Conservation (phyloP, 2,797 vertebrate species). For the Setipinna tenuifilis region DNA sequence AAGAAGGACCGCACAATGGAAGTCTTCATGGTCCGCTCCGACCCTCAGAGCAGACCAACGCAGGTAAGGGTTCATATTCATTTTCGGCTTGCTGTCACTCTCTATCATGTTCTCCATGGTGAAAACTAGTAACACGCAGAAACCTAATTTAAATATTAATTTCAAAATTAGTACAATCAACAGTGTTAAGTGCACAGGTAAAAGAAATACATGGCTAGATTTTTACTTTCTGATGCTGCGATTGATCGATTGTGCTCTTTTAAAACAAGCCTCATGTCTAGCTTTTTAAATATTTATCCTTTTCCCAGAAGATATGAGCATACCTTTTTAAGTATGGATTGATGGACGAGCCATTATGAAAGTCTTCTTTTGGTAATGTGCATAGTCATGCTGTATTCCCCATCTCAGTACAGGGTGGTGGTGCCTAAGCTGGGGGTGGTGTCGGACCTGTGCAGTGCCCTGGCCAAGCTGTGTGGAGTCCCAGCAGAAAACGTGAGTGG, state of each 20-base stretch:
- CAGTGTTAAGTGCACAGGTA: no score
- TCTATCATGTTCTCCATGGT: no score
- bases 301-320: not conserved
- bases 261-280: not conserved
- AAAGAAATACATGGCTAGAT: no score
- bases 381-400: not conserved
- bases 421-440: slow-evolving; percentile 91
- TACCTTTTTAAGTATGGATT: not conserved
- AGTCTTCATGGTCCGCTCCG: slow-evolving; percentile 85
- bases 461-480: slow-evolving; percentile 87
- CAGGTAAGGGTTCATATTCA: slow-evolving; percentile 80
- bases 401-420: slow-evolving; percentile 84
- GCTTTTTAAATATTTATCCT: not conserved
- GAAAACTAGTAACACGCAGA: no score
- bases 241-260: not conserved
- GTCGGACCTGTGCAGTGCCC: slow-evolving; percentile 87
- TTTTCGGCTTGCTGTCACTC: no score
- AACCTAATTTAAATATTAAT: no score
- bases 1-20: slow-evolving; percentile 92
- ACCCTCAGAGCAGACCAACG: slow-evolving; percentile 86
- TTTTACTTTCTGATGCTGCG: no score
- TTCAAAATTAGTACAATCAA: no score
- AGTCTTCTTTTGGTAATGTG: not conserved
- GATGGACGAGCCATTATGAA: not conserved
- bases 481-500: slow-evolving; percentile 88